Base-by-base conservation (phyloP, 2,888 invertebrate species). In the Tholera decimalis region DNA sequence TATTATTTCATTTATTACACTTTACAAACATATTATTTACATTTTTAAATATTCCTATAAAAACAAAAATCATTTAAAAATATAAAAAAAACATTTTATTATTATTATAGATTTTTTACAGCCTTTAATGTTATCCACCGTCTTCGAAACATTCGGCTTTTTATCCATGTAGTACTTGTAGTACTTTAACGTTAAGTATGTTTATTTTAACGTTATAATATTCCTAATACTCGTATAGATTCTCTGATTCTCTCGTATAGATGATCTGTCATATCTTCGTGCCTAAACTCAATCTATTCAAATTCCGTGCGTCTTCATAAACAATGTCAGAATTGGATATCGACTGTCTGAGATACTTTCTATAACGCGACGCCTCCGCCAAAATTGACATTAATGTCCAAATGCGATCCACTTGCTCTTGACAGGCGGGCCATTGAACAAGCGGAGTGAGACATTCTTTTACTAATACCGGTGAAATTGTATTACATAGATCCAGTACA, bases 331-430 rank as follows among this genome's bases (percentile, higher is more conserved):
- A 50, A 46, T 53, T 49, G 30, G 62, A 68, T 50, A 65, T 77
- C 58, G 28, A 24, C 49, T 57, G 54, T 68, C 39, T 61, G 43
- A 56, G 50, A 75, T 53, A 66, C 72, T 80, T 81, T 78, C 69
- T 75, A 68, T 65, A 73, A 28, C 26, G 24, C 37, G 51, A 75
- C 82, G 73, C 76, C 79, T 73, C 71, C 76, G 79, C 79, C n/a
- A 75, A 80, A 81, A 61, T 66, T 76, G 63, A 73, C 66, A 69
- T 55, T 71, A 65, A 78, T 64, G 58, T 57, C 68, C 70, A 60
- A 79, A 79, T 71, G 46, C 60, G 49, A 65, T 51, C 50, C 65
- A 75, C 24, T 66, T 66, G 44, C 30, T 61, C 8, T 53, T 74
- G 30, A 47, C 11, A 30, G 56, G 44, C 7, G 64, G 59, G 69